phyloP scores from a whole-genome alignment of 2,888 invertebrate genomes.

The Eucriotettix oculatus region DNA sequence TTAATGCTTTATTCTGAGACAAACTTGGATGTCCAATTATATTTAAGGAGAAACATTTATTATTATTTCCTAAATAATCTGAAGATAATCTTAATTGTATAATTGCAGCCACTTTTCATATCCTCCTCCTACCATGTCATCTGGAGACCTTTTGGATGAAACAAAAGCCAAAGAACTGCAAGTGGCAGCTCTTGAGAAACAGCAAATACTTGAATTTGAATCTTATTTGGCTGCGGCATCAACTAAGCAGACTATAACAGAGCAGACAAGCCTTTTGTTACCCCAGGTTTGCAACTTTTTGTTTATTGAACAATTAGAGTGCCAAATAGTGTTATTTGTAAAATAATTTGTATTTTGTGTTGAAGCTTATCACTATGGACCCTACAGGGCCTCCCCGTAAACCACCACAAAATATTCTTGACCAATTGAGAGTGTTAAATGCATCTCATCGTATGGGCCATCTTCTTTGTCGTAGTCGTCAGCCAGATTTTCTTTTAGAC shows the following conservation, averaged over 20 bases:
- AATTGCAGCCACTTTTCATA: constrained; percentile 45
- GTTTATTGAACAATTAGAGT: background rate
- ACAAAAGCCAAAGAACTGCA: constrained; percentile 48
- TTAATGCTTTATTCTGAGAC: too few species aligned
- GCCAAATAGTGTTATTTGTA: background rate
- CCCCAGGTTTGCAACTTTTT: constrained; percentile 37
- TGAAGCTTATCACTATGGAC: constrained; percentile 62
- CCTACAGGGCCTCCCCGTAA: constrained; percentile 68
- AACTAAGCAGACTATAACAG: constrained; percentile 75
- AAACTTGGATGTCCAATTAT: background rate
- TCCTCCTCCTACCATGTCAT: constrained; percentile 49
- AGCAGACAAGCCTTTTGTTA: constrained; percentile 70
- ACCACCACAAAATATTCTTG: constrained; percentile 59
- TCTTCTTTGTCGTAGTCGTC: constrained; percentile 69
- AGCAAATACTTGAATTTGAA: constrained; percentile 75
- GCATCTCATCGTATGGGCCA: constrained; percentile 69
- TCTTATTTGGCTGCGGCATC: constrained; percentile 80
- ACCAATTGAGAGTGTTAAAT: constrained; percentile 63
- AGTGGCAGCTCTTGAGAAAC: constrained; percentile 51
- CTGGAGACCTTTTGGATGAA: constrained; percentile 38
- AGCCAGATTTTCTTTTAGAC: constrained; percentile 82
- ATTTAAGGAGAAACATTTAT: background rate
- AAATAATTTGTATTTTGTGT: background rate
- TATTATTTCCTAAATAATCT: background rate
- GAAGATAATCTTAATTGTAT: background rate